Conservation (phyloP, 2,888 invertebrate genomes). For the Beris morrisii region DNA sequence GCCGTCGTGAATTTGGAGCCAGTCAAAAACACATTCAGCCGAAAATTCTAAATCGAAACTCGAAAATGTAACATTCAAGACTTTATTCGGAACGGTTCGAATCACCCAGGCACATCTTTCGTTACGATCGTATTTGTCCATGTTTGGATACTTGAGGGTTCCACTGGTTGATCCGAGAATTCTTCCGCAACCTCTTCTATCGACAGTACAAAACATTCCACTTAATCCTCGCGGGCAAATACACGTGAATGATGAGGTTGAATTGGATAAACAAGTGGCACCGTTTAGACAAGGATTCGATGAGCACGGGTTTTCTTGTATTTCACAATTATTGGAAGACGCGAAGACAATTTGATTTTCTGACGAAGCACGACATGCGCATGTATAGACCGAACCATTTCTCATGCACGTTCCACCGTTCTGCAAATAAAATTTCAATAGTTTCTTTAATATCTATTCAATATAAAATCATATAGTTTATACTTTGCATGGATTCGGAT, state of each 20-base stretch:
- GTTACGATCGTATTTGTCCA: conserved; percentile 61
- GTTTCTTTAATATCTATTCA: conserved; percentile 54
- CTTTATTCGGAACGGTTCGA: conserved; percentile 64
- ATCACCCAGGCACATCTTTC: conserved; percentile 82
- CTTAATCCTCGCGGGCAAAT: conserved; percentile 67
- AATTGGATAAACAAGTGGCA: conserved; percentile 65
- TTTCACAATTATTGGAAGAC: conserved; percentile 10
- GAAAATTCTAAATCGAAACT: conserved; percentile 66
- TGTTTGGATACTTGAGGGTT: conserved; percentile 65
- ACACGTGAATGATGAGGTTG: conserved; percentile 59
- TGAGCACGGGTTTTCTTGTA: conserved; percentile 63
- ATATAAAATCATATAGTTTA: conserved; percentile 40
- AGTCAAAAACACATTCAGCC: conserved; percentile 69
- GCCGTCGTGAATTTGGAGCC: conserved; percentile 84
- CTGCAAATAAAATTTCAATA: conserved; percentile 55
- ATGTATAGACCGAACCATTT: conserved; percentile 45
- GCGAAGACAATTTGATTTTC: not conserved
- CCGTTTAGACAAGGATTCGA: conserved; percentile 80
- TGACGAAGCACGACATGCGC: conserved; percentile 45
- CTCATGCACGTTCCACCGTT: conserved; percentile 58
- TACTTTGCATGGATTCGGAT: conserved; percentile 61
- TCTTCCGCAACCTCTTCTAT: conserved; percentile 66
- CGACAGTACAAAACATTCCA: conserved; percentile 68
- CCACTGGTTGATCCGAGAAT: conserved; percentile 58
- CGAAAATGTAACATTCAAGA: conserved; percentile 78